Conservation (phyloP, 2,113 vertebrate species). For the Heliornis fulica region DNA sequence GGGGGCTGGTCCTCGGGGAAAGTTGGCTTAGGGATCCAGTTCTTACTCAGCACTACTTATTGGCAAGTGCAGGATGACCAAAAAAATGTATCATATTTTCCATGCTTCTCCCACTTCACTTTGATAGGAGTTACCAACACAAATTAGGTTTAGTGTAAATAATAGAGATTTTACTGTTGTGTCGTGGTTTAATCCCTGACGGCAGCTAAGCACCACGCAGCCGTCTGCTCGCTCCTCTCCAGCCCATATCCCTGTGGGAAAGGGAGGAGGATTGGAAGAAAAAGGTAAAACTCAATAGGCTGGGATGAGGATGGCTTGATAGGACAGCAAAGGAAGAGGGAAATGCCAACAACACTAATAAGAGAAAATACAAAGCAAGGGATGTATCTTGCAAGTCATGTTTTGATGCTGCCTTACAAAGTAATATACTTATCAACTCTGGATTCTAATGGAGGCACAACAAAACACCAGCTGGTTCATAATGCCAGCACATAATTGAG, state of each 20-base stretch:
- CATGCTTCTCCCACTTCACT: not conserved
- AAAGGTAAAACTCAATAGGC: too few species aligned
- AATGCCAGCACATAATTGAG: not conserved
- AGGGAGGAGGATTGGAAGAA: too few species aligned
- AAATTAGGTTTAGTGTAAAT: not conserved
- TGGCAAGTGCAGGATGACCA: not conserved
- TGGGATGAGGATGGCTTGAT: too few species aligned
- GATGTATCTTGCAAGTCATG: not conserved
- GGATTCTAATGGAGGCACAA: not conserved
- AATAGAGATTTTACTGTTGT: not conserved
- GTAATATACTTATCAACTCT: not conserved
- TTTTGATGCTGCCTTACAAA: not conserved
- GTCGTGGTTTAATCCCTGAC: too few species aligned
- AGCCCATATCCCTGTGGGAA: too few species aligned
- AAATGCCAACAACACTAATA: too few species aligned
- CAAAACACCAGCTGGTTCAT: not conserved
- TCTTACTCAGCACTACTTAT: not conserved
- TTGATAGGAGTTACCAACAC: not conserved
- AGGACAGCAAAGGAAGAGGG: too few species aligned
- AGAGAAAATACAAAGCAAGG: too few species aligned
- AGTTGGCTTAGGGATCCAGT: not conserved
- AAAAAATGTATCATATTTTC: conserved; percentile 54
- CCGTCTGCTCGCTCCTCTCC: too few species aligned
- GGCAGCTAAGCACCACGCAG: too few species aligned
- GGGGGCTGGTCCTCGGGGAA: not conserved